A percentile compares a stretch with the other conserved stretches of the same genome.
These are phyloP conservation scores for Halotydeus destructor DNA, from an alignment of 1,140 invertebrate species.

Conservation along the genomic window DNA sequence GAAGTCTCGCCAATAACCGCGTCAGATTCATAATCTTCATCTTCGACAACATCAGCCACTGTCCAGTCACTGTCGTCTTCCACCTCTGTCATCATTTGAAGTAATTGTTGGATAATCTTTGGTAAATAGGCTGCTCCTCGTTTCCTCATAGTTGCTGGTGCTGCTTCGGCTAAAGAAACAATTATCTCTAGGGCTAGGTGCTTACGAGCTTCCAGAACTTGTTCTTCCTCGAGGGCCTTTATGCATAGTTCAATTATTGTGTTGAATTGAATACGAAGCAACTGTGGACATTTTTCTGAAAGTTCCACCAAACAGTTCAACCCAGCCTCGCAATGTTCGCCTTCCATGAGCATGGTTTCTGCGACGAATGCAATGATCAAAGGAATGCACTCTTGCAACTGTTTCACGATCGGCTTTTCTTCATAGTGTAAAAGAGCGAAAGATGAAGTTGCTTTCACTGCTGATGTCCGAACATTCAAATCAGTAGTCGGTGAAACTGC, in stretches of 20 bases:
- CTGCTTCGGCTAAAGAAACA: conserved; percentile 81
- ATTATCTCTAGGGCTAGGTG: conserved; percentile 81
- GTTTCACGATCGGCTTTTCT: conserved; percentile 60
- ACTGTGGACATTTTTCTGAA: conserved; percentile 78
- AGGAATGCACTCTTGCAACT: conserved; percentile 62
- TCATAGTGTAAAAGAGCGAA: conserved; percentile 81
- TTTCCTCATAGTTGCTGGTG: conserved; percentile 85
- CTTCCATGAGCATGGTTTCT: conserved; percentile 25
- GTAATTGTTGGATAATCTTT: conserved; percentile 42
- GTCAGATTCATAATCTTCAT: conserved; percentile 44
- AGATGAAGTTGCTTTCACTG: conserved; percentile 39
- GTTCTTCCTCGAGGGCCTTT: conserved; percentile 48
- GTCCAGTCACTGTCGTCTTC: conserved; percentile 80
- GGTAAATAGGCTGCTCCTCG: conserved; percentile 51
- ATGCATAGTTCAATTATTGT: conserved; percentile 74
- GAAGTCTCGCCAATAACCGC: conserved; percentile 87
- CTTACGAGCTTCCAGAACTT: conserved; percentile 60
- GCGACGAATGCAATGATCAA: conserved; percentile 40
- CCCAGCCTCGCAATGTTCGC: conserved; percentile 67
- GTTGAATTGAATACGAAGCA: conserved; percentile 60
- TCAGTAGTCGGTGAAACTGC: conserved; percentile 43
- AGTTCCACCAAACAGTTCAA: conserved; percentile 81
- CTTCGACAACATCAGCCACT: conserved; percentile 43
- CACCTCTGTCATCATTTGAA: conserved; percentile 91
- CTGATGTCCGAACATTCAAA: conserved; percentile 27